Evolutionary conservation across 2,113 vertebrate species (phyloP).

Genomic region (Stercorarius parasiticus): DNA sequence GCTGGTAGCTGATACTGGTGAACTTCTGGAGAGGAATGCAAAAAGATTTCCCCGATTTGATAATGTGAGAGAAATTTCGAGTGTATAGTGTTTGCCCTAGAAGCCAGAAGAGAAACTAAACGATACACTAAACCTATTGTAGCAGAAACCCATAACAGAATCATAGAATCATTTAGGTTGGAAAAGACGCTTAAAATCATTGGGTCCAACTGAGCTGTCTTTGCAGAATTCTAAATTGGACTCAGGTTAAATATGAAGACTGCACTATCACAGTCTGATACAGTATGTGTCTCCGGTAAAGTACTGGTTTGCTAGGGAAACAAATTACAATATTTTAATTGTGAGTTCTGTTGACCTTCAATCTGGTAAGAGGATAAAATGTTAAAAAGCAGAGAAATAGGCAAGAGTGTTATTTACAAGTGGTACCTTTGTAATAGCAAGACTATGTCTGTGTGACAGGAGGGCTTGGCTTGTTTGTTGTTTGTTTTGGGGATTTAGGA

Average conservation of each 20-base stretch:
- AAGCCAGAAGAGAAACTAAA: neutral
- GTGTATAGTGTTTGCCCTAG: neutral
- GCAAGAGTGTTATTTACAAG: neutral
- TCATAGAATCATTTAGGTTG: neutral
- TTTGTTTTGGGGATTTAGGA: conserved; percentile 13
- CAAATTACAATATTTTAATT: neutral
- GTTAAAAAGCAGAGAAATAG: conserved; percentile 26
- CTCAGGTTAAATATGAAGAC: neutral
- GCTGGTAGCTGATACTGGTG: neutral
- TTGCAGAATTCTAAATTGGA: neutral
- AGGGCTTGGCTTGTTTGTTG: conserved; percentile 1
- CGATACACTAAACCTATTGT: neutral
- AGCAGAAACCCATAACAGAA: neutral
- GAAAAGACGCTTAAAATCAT: neutral
- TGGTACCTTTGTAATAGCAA: conserved; percentile 1
- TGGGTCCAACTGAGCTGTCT: neutral
- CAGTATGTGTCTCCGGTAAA: neutral
- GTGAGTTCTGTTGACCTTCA: conserved; percentile 33
- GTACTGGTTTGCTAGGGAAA: neutral
- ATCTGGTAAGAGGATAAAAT: conserved; percentile 17
- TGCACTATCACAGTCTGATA: neutral
- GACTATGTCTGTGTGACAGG: neutral
- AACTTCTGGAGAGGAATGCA: neutral
- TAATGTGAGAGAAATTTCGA: neutral
- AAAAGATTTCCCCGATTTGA: neutral